These are phyloP conservation scores for Lonchura striata DNA, from an alignment of 2,113 vertebrate species.

Conservation along the genomic window DNA sequence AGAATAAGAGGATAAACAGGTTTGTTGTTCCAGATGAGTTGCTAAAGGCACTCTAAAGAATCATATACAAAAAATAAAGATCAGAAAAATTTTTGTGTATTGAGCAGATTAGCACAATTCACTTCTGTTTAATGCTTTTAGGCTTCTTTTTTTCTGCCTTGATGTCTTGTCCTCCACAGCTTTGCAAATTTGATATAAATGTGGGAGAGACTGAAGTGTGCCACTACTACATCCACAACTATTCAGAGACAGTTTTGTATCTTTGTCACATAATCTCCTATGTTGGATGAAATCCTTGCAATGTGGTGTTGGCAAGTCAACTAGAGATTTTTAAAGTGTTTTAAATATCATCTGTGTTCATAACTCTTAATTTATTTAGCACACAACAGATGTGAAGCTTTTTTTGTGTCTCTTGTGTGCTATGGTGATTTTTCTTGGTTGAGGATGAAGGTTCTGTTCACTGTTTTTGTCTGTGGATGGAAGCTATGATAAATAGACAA, in stretches of 20 bases:
- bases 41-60: neutral
- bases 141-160: neutral
- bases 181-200: neutral
- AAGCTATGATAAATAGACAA: neutral
- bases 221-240: neutral
- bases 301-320: neutral
- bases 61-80: neutral
- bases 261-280: neutral
- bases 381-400: neutral
- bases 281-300: neutral
- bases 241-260: neutral
- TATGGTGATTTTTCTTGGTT: neutral
- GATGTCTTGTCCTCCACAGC: neutral
- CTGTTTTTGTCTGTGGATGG: neutral
- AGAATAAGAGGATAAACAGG: neutral
- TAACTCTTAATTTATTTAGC: neutral
- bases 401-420: neutral
- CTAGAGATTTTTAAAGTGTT: neutral
- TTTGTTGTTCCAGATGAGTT: neutral
- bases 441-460: neutral
- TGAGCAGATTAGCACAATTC: neutral
- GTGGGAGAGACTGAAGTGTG: neutral
- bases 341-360: neutral
- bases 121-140: neutral
- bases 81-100: accelerated